Conservation (phyloP, 2,888 invertebrate genomes). For the Tetragonisca angustula region DNA sequence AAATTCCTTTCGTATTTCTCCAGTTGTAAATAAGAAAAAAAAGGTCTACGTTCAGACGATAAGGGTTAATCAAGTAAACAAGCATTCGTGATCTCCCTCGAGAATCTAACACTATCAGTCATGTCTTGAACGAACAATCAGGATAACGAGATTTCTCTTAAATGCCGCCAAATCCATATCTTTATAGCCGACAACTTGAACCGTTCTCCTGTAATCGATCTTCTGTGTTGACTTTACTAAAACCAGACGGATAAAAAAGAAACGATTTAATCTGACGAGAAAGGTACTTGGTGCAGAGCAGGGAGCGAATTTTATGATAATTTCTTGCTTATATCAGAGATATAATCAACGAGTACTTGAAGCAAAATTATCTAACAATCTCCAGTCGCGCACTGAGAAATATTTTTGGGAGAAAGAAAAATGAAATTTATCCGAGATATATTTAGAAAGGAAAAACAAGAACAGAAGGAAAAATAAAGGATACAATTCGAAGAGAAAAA, state of each 20-base stretch:
- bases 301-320: background rate
- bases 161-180: conserved; percentile 33
- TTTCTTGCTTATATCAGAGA: background rate
- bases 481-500: background rate
- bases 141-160: conserved; percentile 34
- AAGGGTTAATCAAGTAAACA: conserved; percentile 52
- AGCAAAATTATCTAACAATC: background rate
- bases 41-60: background rate
- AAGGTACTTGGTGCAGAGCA: background rate
- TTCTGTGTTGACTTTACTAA: background rate
- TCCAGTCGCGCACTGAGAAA: background rate
- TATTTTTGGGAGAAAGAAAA: background rate
- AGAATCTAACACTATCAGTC: background rate
- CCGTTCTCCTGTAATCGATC: conserved; percentile 5
- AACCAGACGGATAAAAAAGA: background rate
- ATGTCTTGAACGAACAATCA: conserved; percentile 19
- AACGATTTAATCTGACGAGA: no score
- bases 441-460: background rate
- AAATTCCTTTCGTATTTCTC: background rate
- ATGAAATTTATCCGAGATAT: background rate
- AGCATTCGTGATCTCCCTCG: conserved; percentile 10
- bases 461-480: background rate
- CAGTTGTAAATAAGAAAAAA: background rate
- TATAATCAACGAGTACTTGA: background rate
- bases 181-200: conserved; percentile 13